These are phyloP conservation scores for Sitta europaea DNA, from an alignment of 2,113 vertebrate genomes.

Conservation along the genomic window DNA sequence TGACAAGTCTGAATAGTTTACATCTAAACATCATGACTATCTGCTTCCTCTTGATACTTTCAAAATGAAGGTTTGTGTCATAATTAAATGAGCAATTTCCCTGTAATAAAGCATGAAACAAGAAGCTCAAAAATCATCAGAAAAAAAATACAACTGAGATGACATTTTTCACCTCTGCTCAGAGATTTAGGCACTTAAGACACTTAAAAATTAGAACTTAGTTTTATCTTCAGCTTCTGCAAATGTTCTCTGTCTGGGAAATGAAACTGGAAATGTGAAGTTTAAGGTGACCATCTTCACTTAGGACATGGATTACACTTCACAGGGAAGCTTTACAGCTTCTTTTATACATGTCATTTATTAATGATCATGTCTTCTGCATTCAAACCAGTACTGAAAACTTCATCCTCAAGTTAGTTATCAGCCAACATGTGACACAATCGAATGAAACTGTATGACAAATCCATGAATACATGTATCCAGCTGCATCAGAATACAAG, in stretches of 20 bases:
- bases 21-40: background rate
- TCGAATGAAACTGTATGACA: background rate
- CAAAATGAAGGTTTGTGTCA: background rate
- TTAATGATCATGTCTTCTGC: background rate
- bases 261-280: background rate
- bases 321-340: background rate
- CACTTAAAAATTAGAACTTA: background rate
- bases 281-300: background rate
- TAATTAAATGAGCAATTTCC: constrained; percentile 5
- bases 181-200: background rate
- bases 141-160: background rate
- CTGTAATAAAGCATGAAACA: background rate
- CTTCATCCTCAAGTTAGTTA: background rate
- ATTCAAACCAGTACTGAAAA: background rate
- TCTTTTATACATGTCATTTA: background rate
- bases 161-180: background rate
- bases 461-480: background rate
- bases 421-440: background rate
- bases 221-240: background rate
- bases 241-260: background rate
- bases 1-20: background rate
- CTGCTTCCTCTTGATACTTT: background rate
- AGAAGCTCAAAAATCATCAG: background rate
- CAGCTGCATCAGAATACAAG: background rate
- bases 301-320: background rate